Conservation (phyloP, 2,888 invertebrate species). For the Rhorus exstirpatorius region DNA sequence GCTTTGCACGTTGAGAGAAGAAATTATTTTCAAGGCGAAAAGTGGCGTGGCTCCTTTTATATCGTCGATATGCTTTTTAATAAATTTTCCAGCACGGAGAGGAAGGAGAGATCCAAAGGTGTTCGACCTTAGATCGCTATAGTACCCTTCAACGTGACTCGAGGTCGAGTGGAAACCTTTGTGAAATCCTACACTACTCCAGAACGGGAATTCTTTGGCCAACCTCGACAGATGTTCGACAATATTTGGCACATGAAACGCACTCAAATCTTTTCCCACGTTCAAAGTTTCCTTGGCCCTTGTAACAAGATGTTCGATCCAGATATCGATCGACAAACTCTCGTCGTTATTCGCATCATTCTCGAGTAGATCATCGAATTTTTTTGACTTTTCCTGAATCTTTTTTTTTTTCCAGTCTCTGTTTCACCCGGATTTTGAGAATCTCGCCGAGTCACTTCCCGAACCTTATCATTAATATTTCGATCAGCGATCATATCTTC, state of each 20-base stretch:
- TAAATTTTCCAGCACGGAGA: background rate
- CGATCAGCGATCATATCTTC: constrained; percentile 2
- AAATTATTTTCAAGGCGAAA: constrained; percentile 5
- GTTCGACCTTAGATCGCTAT: background rate
- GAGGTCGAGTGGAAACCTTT: background rate
- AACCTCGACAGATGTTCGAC: background rate
- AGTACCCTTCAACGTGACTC: constrained; percentile 1
- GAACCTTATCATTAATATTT: constrained; percentile 6
- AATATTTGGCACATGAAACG: constrained; percentile 37
- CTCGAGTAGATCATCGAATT: background rate
- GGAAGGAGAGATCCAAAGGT: background rate
- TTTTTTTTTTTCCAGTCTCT: background rate
- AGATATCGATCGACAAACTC: background rate
- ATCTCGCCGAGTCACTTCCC: background rate
- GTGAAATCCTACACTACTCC: constrained; percentile 6
- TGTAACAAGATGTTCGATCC: background rate
- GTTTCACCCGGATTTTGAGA: background rate
- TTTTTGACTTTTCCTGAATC: background rate
- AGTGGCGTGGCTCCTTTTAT: constrained; percentile 22
- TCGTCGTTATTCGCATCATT: background rate
- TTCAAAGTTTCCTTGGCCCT: constrained; percentile 17
- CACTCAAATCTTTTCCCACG: constrained; percentile 24
- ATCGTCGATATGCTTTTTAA: constrained; percentile 7
- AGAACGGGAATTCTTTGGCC: constrained; percentile 9
- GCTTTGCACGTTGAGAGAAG: background rate